Base-by-base conservation (phyloP, 2,113 vertebrate species). In the Chionodraco myersi region DNA sequence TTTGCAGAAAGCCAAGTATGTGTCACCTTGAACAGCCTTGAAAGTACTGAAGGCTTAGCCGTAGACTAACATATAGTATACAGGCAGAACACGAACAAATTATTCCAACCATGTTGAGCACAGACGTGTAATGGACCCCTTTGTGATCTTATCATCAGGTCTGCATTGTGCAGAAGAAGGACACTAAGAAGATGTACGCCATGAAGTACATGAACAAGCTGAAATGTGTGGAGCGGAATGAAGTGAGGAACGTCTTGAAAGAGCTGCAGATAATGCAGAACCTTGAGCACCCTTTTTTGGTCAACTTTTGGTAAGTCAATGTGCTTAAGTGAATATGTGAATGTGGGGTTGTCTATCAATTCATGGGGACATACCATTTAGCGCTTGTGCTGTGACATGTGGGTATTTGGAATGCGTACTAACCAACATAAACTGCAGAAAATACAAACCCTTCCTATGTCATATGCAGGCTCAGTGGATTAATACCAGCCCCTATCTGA, bases 121-220 rank as follows among this genome's bases (percentile, higher is more conserved):
- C 5, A 21, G n/a, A 3, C 11, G 12, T 51, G 9, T 4, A 65
- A 30, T 23, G n/a, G 1, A n/a, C 8, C 34, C 5, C 56, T 30
- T 0, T 79, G 36, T 80, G 10, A 47, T 71, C 62, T 52, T 10
- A 7, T 66, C 15, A 30, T 30, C 86, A 99, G 98, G 98, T 99
- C 16, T 99, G 98, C 45, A 97, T 99, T 5, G 98, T 99, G 15
- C 97, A 98, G 84, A 99, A 99, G 94, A 98, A 96, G 1, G 98
- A 99, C 87, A 99, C 97, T 1, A 98, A 98, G 95, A 99, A 98
- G 88, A 98, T 99, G 97, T 99, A 98, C 0, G 98, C 98, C 21
- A 99, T 99, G 98, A 99, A 99, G 91, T 99, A 99, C 86, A 96
- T 99, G 98, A 99, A 99, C 90, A 99, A 99, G 88, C 95, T 96